Percentiles rank a stretch among this genome's conserved stretches.
phyloP scores from a whole-genome alignment of 2,113 vertebrate genomes.

The Gallinago paraguaiae region DNA sequence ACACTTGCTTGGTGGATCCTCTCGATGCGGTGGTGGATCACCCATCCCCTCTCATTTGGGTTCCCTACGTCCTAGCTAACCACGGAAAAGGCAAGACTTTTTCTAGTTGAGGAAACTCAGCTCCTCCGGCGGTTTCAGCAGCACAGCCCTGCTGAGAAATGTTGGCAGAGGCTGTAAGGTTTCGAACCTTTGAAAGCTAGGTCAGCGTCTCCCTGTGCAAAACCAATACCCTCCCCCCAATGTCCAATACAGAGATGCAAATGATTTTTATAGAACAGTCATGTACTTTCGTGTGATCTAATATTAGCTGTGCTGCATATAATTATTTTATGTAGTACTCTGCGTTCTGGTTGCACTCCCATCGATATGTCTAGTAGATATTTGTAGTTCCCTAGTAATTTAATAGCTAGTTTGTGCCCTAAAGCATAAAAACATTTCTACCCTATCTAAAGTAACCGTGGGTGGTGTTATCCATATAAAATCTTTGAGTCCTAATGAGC shows the following conservation, averaged over 20 bases:
- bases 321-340: conserved; percentile 69
- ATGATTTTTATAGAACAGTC: conserved; percentile 44
- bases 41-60: background rate
- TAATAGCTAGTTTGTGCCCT: conserved; percentile 70
- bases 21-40: accelerated
- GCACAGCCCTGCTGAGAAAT: background rate
- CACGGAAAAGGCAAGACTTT: background rate
- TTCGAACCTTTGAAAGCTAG: background rate
- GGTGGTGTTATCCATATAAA: conserved; percentile 71
- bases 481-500: conserved; percentile 72
- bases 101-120: conserved; percentile 4
- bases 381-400: conserved; percentile 72
- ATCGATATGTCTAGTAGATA: conserved; percentile 69
- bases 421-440: conserved; percentile 71
- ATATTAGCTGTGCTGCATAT: conserved; percentile 65
- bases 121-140: background rate
- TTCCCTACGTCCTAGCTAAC: background rate
- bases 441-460: conserved; percentile 73
- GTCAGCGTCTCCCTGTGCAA: background rate
- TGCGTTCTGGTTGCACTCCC: conserved; percentile 57
- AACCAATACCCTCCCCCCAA: background rate
- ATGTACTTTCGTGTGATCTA: conserved; percentile 62
- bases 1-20: background rate
- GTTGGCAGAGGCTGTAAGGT: background rate
- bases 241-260: conserved; percentile 28